phyloP scores from a whole-genome alignment of 1,140 invertebrate genomes.

The Palaemon carinicauda region DNA sequence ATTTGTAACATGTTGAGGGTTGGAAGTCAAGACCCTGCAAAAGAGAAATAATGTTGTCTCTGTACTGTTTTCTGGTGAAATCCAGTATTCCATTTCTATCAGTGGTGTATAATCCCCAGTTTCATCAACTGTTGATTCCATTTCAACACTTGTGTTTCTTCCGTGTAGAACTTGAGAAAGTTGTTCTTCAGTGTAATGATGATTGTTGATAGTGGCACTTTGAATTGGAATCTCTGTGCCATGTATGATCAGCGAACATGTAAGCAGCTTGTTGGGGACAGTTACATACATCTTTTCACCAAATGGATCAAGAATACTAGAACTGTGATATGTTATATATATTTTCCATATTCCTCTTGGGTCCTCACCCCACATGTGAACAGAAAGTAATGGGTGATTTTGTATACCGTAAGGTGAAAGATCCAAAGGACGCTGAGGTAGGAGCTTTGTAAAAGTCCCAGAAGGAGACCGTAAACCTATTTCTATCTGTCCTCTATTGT shows the following conservation, averaged over 20 bases:
- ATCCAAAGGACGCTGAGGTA: conserved; percentile 88
- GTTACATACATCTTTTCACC: conserved; percentile 69
- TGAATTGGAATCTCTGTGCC: conserved; percentile 73
- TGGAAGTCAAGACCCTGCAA: background rate
- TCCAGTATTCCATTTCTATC: conserved; percentile 22
- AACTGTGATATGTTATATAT: conserved; percentile 80
- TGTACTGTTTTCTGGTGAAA: background rate
- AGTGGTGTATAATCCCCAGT: background rate
- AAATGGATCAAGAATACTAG: conserved; percentile 71
- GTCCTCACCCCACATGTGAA: conserved; percentile 96
- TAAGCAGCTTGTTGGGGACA: conserved; percentile 76
- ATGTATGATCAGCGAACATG: conserved; percentile 93
- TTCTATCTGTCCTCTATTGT: conserved; percentile 85
- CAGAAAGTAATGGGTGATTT: conserved; percentile 97
- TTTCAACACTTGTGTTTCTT: too few relatives aligned
- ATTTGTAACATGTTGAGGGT: background rate
- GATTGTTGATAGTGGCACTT: background rate
- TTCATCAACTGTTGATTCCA: background rate
- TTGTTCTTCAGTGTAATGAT: conserved; percentile 29
- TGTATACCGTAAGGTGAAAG: conserved; percentile 90
- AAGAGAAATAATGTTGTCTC: conserved; percentile 7
- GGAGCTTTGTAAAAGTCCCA: conserved; percentile 83
- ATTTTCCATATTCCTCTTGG: conserved; percentile 83
- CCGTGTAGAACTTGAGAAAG: background rate
- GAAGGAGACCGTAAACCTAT: conserved; percentile 78